A percentile compares a stretch with the other conserved stretches of the same genome.
Evolutionary conservation across 2,113 vertebrate species (phyloP).

Genomic region (Columba janthina): DNA sequence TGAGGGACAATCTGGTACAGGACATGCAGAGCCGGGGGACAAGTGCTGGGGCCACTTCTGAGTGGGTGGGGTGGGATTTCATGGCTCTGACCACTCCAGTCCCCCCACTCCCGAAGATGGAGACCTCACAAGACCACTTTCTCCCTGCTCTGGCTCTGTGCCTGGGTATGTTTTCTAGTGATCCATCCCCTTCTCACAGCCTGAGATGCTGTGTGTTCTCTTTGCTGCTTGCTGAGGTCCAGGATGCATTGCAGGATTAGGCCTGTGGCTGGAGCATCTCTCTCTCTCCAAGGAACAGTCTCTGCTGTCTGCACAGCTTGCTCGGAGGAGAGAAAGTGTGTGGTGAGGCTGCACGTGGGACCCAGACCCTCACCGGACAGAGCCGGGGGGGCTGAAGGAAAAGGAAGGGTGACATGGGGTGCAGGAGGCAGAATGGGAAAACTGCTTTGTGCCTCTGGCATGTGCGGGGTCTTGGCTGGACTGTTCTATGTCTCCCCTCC

Average conservation of each 20-base stretch:
- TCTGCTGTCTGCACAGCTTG: neutral
- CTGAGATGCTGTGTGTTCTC: neutral
- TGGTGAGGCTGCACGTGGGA: neutral
- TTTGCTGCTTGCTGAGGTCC: neutral
- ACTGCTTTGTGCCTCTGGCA: fast-evolving
- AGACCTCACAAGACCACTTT: neutral
- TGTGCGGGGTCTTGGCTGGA: neutral
- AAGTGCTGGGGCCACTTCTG: neutral
- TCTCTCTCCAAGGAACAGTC: neutral
- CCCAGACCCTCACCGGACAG: neutral
- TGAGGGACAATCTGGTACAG: neutral
- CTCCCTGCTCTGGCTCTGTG: slow-evolving; percentile 7
- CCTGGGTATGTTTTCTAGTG: slow-evolving; percentile 44
- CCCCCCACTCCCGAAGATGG: neutral
- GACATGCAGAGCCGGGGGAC: fast-evolving
- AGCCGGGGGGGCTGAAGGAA: neutral
- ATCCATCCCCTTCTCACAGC: slow-evolving; percentile 20
- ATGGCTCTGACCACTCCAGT: neutral
- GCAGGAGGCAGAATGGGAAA: neutral
- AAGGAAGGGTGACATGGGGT: neutral
- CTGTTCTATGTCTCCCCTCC: fast-evolving
- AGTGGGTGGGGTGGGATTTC: fast-evolving
- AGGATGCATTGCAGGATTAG: neutral
- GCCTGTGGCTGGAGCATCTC: neutral
- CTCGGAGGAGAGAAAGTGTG: neutral